Evolutionary conservation across 2,888 invertebrate genomes (phyloP).

Genomic region (Noctua janthina): DNA sequence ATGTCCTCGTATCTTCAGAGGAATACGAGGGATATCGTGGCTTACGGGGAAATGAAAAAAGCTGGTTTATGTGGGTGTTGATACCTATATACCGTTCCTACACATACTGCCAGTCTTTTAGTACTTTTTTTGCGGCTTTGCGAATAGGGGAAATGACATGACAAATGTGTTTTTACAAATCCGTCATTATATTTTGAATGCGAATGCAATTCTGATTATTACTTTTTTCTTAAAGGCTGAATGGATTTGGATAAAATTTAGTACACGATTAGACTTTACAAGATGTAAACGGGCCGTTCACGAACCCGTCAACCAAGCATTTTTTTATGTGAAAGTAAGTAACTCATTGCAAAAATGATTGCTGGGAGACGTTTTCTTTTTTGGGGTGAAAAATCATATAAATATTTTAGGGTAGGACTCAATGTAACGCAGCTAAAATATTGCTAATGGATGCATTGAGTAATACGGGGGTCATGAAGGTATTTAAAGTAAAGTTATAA

Average conservation of each 20-base stretch:
- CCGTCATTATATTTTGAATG: neutral
- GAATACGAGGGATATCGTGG: conserved; percentile 31
- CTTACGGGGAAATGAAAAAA: conserved; percentile 35
- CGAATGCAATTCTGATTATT: neutral
- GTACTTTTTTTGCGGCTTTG: neutral
- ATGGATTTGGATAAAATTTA: neutral
- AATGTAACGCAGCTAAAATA: too few relatives aligned
- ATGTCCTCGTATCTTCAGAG: conserved; percentile 34
- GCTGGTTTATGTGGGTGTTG: conserved; percentile 2
- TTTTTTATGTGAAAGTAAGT: too few relatives aligned
- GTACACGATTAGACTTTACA: neutral
- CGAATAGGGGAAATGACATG: neutral
- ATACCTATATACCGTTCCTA: neutral
- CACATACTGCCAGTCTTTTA: neutral
- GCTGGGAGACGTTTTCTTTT: too few relatives aligned
- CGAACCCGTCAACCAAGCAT: too few relatives aligned
- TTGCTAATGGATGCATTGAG: too few relatives aligned
- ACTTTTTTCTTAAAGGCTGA: too few relatives aligned
- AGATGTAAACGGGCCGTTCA: too few relatives aligned
- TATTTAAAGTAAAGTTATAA: too few relatives aligned
- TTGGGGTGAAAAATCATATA: too few relatives aligned
- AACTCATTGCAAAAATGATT: too few relatives aligned
- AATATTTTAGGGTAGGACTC: too few relatives aligned
- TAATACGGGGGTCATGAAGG: too few relatives aligned
- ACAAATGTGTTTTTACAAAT: neutral